Evolutionary conservation across 2,797 vertebrate genomes (phyloP), one percentile per base, ranked within the genome.

Genomic region (Gymnoscopelus braueri): DNA sequence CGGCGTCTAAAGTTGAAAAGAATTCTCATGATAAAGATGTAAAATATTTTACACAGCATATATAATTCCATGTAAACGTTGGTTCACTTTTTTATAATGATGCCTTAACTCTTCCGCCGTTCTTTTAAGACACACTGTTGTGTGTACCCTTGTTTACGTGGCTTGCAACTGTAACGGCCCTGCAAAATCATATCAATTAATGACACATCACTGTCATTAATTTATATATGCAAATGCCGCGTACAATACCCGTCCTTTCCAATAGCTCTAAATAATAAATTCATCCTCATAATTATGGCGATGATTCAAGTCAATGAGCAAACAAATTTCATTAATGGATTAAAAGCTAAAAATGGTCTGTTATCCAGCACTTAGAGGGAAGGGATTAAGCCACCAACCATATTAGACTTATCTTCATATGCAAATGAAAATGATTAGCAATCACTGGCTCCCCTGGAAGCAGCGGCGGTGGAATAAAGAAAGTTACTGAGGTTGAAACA

Each of bases 301-400:
- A 90, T 92, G 92, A 94, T 94, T 93, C 90, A 94, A 92, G 88
- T 92, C 92, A 92, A 88, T 93, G 91, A 93, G 89, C 91, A 93
- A 91, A 94, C 93, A 94, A 91, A 93, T 93, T 93, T 92, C 92
- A 93, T 94, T 93, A 94, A 93, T 91, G 90, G 90, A 94, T 89
- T 93, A 92, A 88, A 92, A 91, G 91, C 92, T 90, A 92, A 92
- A 94, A 93, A 91, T 90, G 83, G 89, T 89, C 86, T 84, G 89
- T 92, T 93, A 93, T 92, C 90, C 88, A 84, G 82, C 90, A 93
- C 87, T 93, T 87, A 90, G 88, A 88, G 85, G 84, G 88, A 89
- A 88, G 89, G 90, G 94, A 44, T 44, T 94, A 93, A 94, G 88
- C 87, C 79, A 67, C 80, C 64, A 78, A 85, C 89, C 89, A 89